Evolutionary conservation across 2,113 vertebrate genomes (phyloP), one percentile per base, ranked within the genome.

Genomic region (Myiagra hebetior): DNA sequence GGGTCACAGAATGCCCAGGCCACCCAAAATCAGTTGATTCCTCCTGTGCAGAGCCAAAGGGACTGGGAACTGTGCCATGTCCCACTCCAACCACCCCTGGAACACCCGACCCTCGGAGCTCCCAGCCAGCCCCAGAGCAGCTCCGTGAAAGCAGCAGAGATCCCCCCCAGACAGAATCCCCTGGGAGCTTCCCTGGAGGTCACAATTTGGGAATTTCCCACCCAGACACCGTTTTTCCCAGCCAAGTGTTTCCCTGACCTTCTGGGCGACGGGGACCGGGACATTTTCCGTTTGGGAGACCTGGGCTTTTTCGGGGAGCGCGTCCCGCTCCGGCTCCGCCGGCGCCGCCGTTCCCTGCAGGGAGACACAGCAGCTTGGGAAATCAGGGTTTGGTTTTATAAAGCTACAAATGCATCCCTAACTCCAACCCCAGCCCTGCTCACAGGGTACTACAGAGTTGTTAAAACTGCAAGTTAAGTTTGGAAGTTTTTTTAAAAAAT

Each of bases 211-310:
- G 21, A 11, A 26, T 17, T 27, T 10, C 10, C 46, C 31, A 7
- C 41, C 55, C 37, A 31, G 16, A 9, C 11, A 3, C 19, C 15
- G 0, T 16, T 39, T 10, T 35, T 10, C 2, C 6, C 2, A 63
- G 22, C 44, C 57, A 11, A 21, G 39, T 13, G 60, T 6, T 6
- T 7, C 7, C 69, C 98, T 96, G 95, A 99, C 99, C 99, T 99
- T 39, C 99, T 97, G 17, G 98, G 99, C 0, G 99, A 99, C 0
- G 99, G 99, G 27, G 99, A 99, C 23, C 98, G 98, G 47, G 99
- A 99, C 46, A 97, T 47, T 91, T 98, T 99, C 94, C 98, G 98
- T 82, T 98, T 99, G 10, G 99, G 99, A 37, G 99, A 99, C 15
- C 99, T 89, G 30, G 98, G 98, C 59, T 99, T 99, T 62, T 99